Base-by-base conservation (phyloP, 2,888 invertebrate species). In the Apoda limacodes region DNA sequence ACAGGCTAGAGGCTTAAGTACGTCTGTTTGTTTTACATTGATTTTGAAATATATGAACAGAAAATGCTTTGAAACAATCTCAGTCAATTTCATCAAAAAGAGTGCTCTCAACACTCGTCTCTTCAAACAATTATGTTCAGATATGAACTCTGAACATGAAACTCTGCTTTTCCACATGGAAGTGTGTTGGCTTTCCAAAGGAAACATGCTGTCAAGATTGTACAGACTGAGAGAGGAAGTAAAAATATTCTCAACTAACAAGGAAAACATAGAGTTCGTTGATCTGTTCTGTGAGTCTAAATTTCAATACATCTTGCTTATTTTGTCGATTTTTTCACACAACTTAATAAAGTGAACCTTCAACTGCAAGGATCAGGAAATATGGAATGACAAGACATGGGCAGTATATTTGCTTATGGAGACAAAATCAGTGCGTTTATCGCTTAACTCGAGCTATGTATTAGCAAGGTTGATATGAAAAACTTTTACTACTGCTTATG, bases 391-490 rank as follows among this genome's bases (percentile, higher is more conserved):
- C 24, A 39, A 40, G 31, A n/a, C 34, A 35, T 17, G 28, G 23
- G 33, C 33, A 37, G 24, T 25, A 28, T 32, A 35, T 32, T 35
- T 28, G 25, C 27, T 22, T 30, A 27, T 30, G 28, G 34, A 33
- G 33, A 33, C 28, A 37, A 32, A 35, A 24, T 31, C 27, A 30
- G 30, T 14, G 34, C 38, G 27, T 36, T 41, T 41, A 41, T 41
- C 15, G 31, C 34, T 35, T 39, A 40, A 37, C 39, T 37, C 13
- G 33, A 42, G 24, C 35, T 34, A 34, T 34, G 34, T 38, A 37
- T 32, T 21, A 39, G 13, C 27, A 34, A 30, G 15, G 23, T 29
- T 25, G 23, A 28, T 24, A 33, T 19, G n/a, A 23, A 21, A 13
- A 21, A 28, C 11, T 20, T 20, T 22, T 29, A n/a, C n/a, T n/a